Conservation (phyloP, 2,113 vertebrate genomes). For the Canis aureus region DNA sequence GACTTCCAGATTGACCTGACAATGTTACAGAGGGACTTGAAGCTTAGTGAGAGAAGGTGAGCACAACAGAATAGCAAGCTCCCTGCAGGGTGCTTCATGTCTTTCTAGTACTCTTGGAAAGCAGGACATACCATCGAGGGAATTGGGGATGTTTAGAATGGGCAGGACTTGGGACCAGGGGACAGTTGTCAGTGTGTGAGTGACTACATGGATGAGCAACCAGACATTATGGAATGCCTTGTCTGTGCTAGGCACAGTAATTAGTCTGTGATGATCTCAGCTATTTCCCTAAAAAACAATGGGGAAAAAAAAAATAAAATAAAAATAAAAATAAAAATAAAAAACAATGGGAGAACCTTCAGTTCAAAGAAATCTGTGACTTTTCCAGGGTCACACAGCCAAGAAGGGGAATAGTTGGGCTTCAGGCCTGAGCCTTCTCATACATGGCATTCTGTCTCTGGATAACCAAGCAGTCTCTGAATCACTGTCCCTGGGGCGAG, state of each 20-base stretch:
- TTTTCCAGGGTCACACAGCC: neutral
- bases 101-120: neutral
- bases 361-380: neutral
- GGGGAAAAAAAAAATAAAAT: too few species aligned
- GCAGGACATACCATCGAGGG: neutral
- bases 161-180: neutral
- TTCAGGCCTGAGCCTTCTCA: neutral
- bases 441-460: neutral
- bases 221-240: neutral
- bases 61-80: neutral
- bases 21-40: slow-evolving; percentile 87
- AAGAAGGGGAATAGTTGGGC: neutral
- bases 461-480: neutral
- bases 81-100: neutral
- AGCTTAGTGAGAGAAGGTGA: slow-evolving; percentile 88
- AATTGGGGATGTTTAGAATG: neutral
- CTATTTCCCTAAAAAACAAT: slow-evolving; percentile 19
- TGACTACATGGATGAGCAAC: neutral
- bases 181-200: neutral
- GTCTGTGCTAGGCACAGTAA: neutral
- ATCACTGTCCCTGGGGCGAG: neutral
- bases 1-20: slow-evolving; percentile 89
- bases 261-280: neutral
- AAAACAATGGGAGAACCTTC: neutral
- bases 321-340: too few species aligned